Conservation (phyloP, 2,113 vertebrate species). For the Sylvia atricapilla region DNA sequence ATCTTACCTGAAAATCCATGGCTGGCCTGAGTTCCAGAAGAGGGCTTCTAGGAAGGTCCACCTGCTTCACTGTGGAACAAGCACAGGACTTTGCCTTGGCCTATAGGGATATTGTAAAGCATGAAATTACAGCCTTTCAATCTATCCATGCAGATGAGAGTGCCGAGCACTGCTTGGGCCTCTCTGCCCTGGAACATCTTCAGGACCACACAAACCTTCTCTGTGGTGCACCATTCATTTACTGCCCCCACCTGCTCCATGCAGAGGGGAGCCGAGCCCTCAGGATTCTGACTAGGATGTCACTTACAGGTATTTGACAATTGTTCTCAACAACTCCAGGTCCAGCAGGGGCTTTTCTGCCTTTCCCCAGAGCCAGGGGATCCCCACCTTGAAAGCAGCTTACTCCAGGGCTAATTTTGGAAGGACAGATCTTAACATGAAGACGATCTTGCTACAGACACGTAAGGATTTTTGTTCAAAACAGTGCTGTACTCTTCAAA, state of each 20-base stretch:
- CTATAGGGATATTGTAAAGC: background rate
- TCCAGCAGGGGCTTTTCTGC: background rate
- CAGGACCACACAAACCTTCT: background rate
- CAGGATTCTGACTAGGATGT: background rate
- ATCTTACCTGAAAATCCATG: background rate
- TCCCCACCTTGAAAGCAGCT: background rate
- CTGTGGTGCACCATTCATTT: accelerated
- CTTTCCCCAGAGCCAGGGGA: background rate
- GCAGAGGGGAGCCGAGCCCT: background rate
- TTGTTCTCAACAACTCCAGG: background rate
- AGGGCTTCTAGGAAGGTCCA: background rate
- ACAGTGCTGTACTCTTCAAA: background rate
- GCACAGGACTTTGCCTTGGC: background rate
- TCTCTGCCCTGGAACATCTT: background rate
- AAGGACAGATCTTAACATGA: background rate
- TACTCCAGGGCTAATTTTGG: background rate
- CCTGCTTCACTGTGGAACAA: background rate
- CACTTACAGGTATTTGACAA: background rate
- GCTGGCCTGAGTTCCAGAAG: background rate
- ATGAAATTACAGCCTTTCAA: background rate
- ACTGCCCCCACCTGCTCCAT: background rate
- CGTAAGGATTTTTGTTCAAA: background rate
- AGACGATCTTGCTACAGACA: background rate
- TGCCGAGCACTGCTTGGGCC: background rate
- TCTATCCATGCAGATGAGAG: background rate